Percentiles rank a stretch among this genome's conserved stretches.
These are phyloP conservation scores for Bellardia pandia DNA, from an alignment of 2,888 invertebrate genomes.

Conservation along the genomic window DNA sequence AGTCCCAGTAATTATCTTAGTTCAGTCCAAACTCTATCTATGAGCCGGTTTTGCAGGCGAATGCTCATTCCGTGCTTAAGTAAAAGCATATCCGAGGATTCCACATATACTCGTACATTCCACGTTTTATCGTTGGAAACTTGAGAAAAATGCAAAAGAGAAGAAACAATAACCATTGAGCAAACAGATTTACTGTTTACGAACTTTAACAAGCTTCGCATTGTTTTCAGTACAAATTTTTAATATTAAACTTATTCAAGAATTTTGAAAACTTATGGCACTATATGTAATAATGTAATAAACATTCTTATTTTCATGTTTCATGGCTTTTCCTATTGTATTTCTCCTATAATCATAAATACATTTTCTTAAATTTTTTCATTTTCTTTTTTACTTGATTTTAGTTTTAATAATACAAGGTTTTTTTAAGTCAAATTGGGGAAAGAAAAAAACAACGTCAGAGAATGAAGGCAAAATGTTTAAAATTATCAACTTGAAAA, in stretches of 20 bases:
- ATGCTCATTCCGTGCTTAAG: too few species aligned
- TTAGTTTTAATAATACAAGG: conserved; percentile 51
- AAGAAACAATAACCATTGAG: too few species aligned
- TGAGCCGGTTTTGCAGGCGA: too few species aligned
- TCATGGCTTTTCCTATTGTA: not conserved
- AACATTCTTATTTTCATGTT: conserved; percentile 3
- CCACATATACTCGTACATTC: too few species aligned
- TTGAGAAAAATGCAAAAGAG: not conserved
- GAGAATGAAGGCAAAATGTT: conserved; percentile 10
- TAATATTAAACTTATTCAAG: conserved; percentile 53
- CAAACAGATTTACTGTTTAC: too few species aligned
- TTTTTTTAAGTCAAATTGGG: conserved; percentile 25
- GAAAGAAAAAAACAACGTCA: not conserved
- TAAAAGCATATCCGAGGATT: too few species aligned
- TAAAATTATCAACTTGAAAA: conserved; percentile 6
- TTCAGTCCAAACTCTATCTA: too few species aligned
- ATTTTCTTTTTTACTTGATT: conserved; percentile 3
- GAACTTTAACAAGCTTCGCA: too few species aligned
- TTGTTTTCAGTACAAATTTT: conserved; percentile 31
- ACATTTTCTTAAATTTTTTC: not conserved
- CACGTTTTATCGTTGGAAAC: not conserved
- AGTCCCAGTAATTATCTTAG: too few species aligned
- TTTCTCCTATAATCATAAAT: conserved; percentile 16
- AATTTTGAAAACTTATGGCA: conserved; percentile 21
- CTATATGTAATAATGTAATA: not conserved